Evolutionary conservation across 2,113 vertebrate species (phyloP).

Genomic region (Pangasianodon hypophthalmus): DNA sequence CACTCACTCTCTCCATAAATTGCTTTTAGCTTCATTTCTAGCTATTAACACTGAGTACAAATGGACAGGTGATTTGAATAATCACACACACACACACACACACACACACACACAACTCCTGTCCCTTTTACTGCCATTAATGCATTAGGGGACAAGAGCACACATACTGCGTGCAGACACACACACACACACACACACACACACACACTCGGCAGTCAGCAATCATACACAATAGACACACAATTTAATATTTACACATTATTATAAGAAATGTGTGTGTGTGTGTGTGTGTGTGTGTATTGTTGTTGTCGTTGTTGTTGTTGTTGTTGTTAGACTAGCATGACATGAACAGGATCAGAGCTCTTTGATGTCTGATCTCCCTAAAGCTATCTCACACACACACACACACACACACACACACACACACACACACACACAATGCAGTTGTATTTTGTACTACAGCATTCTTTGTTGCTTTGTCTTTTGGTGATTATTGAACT

Average conservation of each 20-base stretch:
- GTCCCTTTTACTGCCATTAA: conserved; percentile 2
- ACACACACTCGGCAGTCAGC: not conserved
- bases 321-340: not conserved
- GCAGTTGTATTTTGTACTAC: no score
- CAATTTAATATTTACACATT: not conserved
- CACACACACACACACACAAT: no score
- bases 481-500: no score
- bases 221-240: not conserved
- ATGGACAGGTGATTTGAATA: conserved; percentile 4
- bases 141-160: not conserved
- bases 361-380: not conserved
- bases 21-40: conserved; percentile 18
- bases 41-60: not conserved
- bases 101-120: not conserved
- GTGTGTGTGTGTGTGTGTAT: not conserved
- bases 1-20: not conserved
- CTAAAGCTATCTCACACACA: not conserved
- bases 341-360: not conserved
- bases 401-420: no score
- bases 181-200: not conserved
- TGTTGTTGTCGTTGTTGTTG: not conserved
- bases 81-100: conserved; percentile 18
- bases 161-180: not conserved
- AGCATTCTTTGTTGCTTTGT: no score
- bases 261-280: not conserved